Percentiles rank a stretch among this genome's conserved stretches.
These are phyloP conservation scores for Drosophila kambysellisi DNA, from an alignment of 2,888 invertebrate genomes.

Conservation along the genomic window DNA sequence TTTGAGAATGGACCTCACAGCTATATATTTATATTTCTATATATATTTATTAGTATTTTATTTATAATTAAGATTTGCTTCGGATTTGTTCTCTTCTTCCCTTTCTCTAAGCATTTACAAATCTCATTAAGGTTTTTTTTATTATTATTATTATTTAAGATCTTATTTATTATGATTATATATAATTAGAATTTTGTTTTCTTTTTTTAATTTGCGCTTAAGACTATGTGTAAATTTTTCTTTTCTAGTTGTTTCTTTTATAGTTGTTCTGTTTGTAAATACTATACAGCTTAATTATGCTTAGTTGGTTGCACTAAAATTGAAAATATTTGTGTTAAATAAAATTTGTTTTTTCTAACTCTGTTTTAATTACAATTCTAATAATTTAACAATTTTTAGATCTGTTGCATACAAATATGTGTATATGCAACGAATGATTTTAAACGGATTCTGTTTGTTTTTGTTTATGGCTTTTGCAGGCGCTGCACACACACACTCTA, in stretches of 20 bases:
- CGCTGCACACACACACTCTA: slow-evolving; percentile 1
- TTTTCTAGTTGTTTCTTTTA: not conserved
- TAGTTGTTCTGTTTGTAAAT: not conserved
- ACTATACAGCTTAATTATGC: slow-evolving; percentile 3
- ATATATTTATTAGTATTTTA: not conserved
- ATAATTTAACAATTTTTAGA: slow-evolving; percentile 10
- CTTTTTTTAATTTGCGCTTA: slow-evolving; percentile 19
- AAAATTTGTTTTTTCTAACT: not conserved
- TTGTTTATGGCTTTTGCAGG: slow-evolving; percentile 17
- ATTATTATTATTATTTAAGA: not conserved
- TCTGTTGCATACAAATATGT: not conserved
- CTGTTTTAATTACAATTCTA: not conserved
- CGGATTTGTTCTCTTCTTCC: not conserved
- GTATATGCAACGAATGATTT: not conserved
- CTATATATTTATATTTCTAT: not conserved
- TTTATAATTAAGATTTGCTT: slow-evolving; percentile 7
- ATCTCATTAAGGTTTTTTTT: slow-evolving; percentile 6
- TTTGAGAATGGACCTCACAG: slow-evolving; percentile 18
- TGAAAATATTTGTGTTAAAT: not conserved
- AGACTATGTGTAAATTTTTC: not conserved
- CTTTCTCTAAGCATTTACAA: slow-evolving; percentile 2
- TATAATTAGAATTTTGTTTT: not conserved
- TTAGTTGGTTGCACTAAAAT: slow-evolving; percentile 8
- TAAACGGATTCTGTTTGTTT: not conserved
- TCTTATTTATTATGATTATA: not conserved